Percentiles rank a stretch among this genome's conserved stretches.
These are phyloP conservation scores for Anthopleura sola DNA, from an alignment of 64 coral and sea anemone genomes.

Conservation along the genomic window DNA sequence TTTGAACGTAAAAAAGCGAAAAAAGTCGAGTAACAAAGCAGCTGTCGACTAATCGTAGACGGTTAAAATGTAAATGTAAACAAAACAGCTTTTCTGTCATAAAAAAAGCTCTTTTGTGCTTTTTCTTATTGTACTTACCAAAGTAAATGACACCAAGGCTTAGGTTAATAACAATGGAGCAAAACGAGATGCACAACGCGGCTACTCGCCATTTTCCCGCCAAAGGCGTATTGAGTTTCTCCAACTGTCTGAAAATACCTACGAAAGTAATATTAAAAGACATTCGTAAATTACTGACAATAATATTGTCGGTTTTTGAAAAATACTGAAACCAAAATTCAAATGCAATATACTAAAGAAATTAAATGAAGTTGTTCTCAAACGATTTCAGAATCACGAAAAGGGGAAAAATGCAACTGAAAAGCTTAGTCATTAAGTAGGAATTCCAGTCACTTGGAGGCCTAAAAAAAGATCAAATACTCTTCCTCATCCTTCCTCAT, in stretches of 20 bases:
- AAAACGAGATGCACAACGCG: constrained; percentile 34
- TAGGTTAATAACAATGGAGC: constrained; percentile 36
- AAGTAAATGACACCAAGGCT: constrained; percentile 40
- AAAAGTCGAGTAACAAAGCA: neutral
- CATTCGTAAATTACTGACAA: neutral
- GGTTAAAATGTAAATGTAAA: neutral
- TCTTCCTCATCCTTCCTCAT: neutral
- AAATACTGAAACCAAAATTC: too few relatives aligned
- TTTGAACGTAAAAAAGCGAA: neutral
- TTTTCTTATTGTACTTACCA: constrained; percentile 12
- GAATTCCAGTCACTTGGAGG: neutral
- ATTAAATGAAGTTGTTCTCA: too few relatives aligned
- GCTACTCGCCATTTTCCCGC: constrained; percentile 18
- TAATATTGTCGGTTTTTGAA: neutral
- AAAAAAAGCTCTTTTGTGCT: neutral
- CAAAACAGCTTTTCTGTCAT: neutral
- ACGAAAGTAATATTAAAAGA: neutral
- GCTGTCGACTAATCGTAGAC: neutral
- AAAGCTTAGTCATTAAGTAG: too few relatives aligned
- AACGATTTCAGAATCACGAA: too few relatives aligned
- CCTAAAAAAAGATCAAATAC: neutral
- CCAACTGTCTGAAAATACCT: constrained; percentile 26
- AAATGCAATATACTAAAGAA: too few relatives aligned
- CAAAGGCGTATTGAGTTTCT: constrained; percentile 35
- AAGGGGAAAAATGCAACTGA: too few relatives aligned